Conservation (phyloP, 2,888 invertebrate genomes). For the Drosophila mayaguana region DNA sequence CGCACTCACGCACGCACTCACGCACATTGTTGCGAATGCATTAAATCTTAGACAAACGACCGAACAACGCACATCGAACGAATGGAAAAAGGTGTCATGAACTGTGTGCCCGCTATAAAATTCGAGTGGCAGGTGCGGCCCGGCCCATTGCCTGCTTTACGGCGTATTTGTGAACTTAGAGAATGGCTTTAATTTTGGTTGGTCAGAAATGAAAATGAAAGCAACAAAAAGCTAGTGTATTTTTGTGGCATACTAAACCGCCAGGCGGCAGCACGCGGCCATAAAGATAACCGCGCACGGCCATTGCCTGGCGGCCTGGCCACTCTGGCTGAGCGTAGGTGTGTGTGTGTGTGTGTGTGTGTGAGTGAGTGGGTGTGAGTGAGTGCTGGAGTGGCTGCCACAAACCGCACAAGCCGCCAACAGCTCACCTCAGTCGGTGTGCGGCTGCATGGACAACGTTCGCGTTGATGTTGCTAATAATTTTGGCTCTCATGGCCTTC, state of each 20-base stretch:
- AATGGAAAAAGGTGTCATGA: constrained; percentile 1
- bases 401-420: constrained; percentile 57
- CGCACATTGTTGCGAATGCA: constrained; percentile 3
- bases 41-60: constrained; percentile 3
- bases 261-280: constrained; percentile 41
- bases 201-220: neutral
- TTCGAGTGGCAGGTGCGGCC: neutral
- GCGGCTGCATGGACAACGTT: constrained; percentile 36
- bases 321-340: neutral
- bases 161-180: constrained; percentile 30
- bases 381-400: constrained; percentile 10
- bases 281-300: constrained; percentile 56
- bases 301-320: constrained; percentile 16
- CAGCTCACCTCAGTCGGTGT: constrained; percentile 56
- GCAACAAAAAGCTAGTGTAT: constrained; percentile 10
- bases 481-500: constrained; percentile 41
- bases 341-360: neutral
- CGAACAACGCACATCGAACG: constrained; percentile 22
- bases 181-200: constrained; percentile 46
- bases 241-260: constrained; percentile 33
- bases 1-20: neutral
- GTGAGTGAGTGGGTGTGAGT: neutral
- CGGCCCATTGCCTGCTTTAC: neutral
- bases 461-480: constrained; percentile 62
- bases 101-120: constrained; percentile 15